Base-by-base conservation (phyloP, 2,888 invertebrate species). In the Dilophus febrilis region DNA sequence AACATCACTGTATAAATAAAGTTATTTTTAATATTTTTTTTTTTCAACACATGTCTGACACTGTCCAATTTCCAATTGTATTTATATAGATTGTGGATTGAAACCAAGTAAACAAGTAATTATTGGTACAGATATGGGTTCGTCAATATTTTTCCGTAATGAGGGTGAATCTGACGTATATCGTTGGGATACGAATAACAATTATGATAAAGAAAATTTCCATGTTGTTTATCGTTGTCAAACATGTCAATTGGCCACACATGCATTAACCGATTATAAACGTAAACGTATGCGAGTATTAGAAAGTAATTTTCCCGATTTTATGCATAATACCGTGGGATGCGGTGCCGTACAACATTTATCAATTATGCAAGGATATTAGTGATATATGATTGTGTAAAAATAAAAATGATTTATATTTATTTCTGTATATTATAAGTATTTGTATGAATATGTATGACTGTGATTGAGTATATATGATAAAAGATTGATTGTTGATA, bases 261-360 rank as follows among this genome's bases (percentile, higher is more conserved):
- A 73, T 44, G 72, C 68, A 0, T 54, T 71, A 29, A 65, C 73
- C 10, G 75, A 73, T 49, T 65, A 67, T 50, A 66, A 64, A 46
- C 61, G 67, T 34, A 64, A 65, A 35, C 59, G 66, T 39, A 72
- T 75, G 66, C 61, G 74, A 37, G 66, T 70, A 1, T 52, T 75
- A 43, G 71, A 74, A 51, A 72, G 72, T 48, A 75, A 74, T 54
- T 75, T 74, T 55, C 70, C 68, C 2, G 74, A 74, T 57, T 77
- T 65, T 49, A 66, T 75, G 53, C 66, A 69, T 45, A 68, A 68
- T 45, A 70, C 67, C 16, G 69, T 73, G 30, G 75, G 74, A 18
- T 73, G 73, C 49, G 72, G 72, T 2, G 68, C 69, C 31, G 64
- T 69, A 30, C 73, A 73, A 50, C 66, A 68, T 37, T 53, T 72